Evolutionary conservation across 2,888 invertebrate genomes (phyloP), one percentile per base, ranked within the genome.

Genomic region (Strigamia transsilvanica): DNA sequence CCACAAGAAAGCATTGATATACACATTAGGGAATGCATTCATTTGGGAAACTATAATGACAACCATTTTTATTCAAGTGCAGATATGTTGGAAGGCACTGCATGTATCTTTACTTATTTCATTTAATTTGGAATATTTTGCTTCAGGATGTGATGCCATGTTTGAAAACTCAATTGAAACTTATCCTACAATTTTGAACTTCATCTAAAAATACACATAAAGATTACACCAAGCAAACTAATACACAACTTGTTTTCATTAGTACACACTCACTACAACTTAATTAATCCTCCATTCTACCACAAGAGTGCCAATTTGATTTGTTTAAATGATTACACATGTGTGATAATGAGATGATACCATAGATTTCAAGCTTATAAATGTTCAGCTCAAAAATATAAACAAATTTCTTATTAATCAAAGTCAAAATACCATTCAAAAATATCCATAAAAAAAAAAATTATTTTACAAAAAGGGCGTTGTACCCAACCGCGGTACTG

Each of bases 1-100:
- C n/a, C n/a, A n/a, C 12, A 56, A 56, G 18, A 7, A 56, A 56
- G 56, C 9, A 56, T n/a, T 56, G 7, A 56, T n/a, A 56, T n/a
- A 56, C 56, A 56, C 15, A 10, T 56, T 56, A 6, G 56, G 56
- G 56, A 56, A 56, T 56, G 56, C 56, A 10, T 56, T 56, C 56
- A 56, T n/a, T 56, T 56, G 56, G 56, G 56, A n/a, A 56, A 56
- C 18, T n/a, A 56, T n/a, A 56, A 56, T 56, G 56, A 56, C 56
- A 56, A 56, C 56, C 56, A 56, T 56, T 56, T 10, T 56, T 56
- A 6, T 56, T 56, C 56, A 56, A n/a, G 5, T 56, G 56, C 56
- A 56, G 56, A 56, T 56, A 56, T 56, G 56, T 56, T 56, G 56
- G 56, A 56, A 56, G 56, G 56, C 56, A 56, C 56, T 56, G 56